These are phyloP conservation scores for Rhineura floridana DNA, from an alignment of 2,113 vertebrate genomes.

Conservation along the genomic window DNA sequence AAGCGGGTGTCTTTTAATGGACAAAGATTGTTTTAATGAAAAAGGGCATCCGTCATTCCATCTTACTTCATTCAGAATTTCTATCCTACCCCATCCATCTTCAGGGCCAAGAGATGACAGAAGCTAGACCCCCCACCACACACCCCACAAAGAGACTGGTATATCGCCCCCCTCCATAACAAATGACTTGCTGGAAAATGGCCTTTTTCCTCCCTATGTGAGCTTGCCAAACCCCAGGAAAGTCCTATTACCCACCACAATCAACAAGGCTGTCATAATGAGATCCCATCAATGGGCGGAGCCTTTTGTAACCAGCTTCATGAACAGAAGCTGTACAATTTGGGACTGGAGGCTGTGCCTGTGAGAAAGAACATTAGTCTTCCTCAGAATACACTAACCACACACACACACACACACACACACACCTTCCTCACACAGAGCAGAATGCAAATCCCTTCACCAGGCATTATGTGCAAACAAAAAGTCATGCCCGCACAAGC, in stretches of 20 bases:
- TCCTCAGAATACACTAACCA: not conserved
- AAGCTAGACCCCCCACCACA: slow-evolving; percentile 68
- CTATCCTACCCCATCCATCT: slow-evolving; percentile 92
- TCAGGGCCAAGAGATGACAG: slow-evolving; percentile 90
- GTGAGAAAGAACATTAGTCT: not conserved
- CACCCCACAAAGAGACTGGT: slow-evolving; percentile 34
- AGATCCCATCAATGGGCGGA: slow-evolving; percentile 40
- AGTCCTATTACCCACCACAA: slow-evolving; percentile 40
- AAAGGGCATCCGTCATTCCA: slow-evolving; percentile 97
- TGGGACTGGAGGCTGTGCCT: not conserved
- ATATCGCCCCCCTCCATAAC: slow-evolving; percentile 61
- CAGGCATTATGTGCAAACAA: slow-evolving; percentile 67
- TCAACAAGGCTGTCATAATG: slow-evolving; percentile 25
- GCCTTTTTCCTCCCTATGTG: slow-evolving; percentile 50
- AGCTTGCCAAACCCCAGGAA: slow-evolving; percentile 58
- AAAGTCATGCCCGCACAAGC: slow-evolving; percentile 58
- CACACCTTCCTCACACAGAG: slow-evolving; percentile 1
- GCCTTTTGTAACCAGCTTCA: slow-evolving; percentile 56
- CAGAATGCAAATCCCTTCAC: slow-evolving; percentile 60
- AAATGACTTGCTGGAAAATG: slow-evolving; percentile 57
- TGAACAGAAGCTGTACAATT: slow-evolving; percentile 66
- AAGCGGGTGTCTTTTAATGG: slow-evolving; percentile 88
- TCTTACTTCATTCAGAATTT: slow-evolving; percentile 95
- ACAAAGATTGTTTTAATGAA: slow-evolving; percentile 85
- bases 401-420: slow-evolving; percentile 1